Evolutionary conservation across 35 echinoderm and acorn worm species (phyloP).

Genomic region (Heliocidaris tuberculata): DNA sequence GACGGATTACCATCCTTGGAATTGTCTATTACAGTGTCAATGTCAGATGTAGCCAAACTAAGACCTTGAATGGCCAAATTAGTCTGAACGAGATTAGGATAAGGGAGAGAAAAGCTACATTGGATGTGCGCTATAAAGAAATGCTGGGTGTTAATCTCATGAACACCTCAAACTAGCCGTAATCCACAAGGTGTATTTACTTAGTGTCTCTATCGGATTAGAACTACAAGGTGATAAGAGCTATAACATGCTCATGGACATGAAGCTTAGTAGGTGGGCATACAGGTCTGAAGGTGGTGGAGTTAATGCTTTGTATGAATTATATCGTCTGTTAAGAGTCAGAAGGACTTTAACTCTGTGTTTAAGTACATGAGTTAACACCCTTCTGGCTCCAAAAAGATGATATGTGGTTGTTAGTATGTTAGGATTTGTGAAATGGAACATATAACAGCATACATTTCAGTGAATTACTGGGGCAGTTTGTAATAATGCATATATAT

Average conservation of each 20-base stretch:
- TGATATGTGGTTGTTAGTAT: not conserved
- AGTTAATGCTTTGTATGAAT: not conserved
- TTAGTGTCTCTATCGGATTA: constrained; percentile 32
- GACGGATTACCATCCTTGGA: not conserved
- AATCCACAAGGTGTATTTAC: constrained; percentile 11
- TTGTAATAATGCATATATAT: too few species aligned
- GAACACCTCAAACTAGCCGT: not conserved
- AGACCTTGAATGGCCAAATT: not conserved
- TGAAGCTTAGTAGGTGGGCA: not conserved
- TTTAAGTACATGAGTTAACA: too few species aligned
- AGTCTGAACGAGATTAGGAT: not conserved
- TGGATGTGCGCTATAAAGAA: not conserved
- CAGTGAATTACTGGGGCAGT: not conserved
- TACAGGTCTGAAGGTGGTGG: not conserved
- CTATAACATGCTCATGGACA: not conserved
- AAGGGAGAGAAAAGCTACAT: not conserved
- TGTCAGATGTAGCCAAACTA: not conserved
- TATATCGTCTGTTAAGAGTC: not conserved
- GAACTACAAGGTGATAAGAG: not conserved
- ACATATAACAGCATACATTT: not conserved
- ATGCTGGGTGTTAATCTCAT: not conserved
- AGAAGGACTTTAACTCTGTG: too few species aligned
- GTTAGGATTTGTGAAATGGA: not conserved
- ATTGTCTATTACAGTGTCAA: not conserved
- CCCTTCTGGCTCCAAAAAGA: too few species aligned